A percentile compares a stretch with the other conserved stretches of the same genome.
Evolutionary conservation across 2,888 invertebrate species (phyloP).

Genomic region (Sminthurinus aureus): DNA sequence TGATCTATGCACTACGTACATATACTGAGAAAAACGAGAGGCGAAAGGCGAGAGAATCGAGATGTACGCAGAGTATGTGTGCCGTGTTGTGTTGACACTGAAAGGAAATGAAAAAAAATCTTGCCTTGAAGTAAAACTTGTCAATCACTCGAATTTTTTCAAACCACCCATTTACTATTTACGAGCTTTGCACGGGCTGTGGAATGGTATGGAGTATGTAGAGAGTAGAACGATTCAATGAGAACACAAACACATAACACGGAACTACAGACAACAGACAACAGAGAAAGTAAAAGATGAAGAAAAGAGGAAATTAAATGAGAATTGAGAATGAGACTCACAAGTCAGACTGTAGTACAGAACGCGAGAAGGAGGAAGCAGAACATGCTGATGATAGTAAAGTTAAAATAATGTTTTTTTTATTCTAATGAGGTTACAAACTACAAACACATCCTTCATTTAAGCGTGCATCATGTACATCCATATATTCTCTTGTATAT

Average conservation of each 20-base stretch:
- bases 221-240: not conserved
- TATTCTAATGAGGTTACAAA: not conserved
- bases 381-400: too few relatives aligned
- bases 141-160: constrained; percentile 18
- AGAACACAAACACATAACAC: not conserved
- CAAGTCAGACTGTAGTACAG: too few relatives aligned
- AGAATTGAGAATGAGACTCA: too few relatives aligned
- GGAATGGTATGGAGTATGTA: not conserved
- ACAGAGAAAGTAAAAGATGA: not conserved
- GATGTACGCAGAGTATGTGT: not conserved
- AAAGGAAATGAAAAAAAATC: not conserved
- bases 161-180: constrained; percentile 12
- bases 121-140: constrained; percentile 22
- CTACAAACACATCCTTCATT: not conserved
- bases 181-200: not conserved
- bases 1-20: not conserved
- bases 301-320: not conserved
- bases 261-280: not conserved
- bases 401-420: not conserved
- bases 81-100: constrained; percentile 21
- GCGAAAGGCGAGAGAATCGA: not conserved
- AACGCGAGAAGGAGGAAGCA: too few relatives aligned
- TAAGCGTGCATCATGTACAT: not conserved
- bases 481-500: not conserved
- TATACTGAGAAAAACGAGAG: not conserved